Conservation (phyloP, 2,888 invertebrate genomes). For the Philaethria dido region DNA sequence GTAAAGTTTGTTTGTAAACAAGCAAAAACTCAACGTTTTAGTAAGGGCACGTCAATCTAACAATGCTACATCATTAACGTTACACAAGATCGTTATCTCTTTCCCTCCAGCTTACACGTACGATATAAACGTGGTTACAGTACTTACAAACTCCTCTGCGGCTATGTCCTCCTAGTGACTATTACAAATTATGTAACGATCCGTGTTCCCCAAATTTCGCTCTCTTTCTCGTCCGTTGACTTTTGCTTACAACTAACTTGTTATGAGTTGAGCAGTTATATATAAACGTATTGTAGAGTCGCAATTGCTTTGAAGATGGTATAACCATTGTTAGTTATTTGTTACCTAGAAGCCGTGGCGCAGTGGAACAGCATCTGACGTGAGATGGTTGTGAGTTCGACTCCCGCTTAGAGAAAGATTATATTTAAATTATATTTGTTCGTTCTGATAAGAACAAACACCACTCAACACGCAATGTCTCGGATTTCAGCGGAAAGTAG, state of each 20-base stretch:
- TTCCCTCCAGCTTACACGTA: constrained; percentile 27
- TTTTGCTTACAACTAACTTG: background rate
- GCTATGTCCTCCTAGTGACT: constrained; percentile 63
- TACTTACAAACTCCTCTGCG: constrained; percentile 49
- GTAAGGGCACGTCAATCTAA: constrained; percentile 9
- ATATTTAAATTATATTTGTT: too few species aligned
- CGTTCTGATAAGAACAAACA: too few species aligned
- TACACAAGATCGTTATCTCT: constrained; percentile 18
- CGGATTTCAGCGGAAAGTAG: too few species aligned
- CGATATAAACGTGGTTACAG: constrained; percentile 25
- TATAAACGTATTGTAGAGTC: background rate
- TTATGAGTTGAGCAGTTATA: background rate
- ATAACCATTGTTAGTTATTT: too few species aligned
- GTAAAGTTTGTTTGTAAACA: background rate
- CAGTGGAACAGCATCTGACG: too few species aligned
- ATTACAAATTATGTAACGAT: constrained; percentile 78
- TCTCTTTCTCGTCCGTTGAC: constrained; percentile 17
- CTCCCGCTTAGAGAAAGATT: too few species aligned
- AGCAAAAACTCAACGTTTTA: background rate
- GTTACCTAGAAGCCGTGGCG: too few species aligned
- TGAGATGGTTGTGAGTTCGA: background rate
- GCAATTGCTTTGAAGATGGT: background rate
- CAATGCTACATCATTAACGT: constrained; percentile 13
- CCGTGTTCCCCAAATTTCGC: constrained; percentile 30
- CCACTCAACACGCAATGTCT: too few species aligned